phyloP scores from a whole-genome alignment of 2,797 vertebrate genomes.

The Rhynchonycteris naso region DNA sequence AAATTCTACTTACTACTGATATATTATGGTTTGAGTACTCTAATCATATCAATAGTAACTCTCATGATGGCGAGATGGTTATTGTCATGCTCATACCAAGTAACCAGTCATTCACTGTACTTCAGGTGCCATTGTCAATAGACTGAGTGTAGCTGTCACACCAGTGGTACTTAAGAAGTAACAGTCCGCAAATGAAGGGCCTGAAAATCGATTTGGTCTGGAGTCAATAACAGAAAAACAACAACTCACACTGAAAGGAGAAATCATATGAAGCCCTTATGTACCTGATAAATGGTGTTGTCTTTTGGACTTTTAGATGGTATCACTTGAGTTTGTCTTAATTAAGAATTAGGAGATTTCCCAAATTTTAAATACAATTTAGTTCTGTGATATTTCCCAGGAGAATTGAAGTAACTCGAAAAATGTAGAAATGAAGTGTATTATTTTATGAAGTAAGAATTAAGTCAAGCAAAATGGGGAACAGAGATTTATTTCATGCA shows the following conservation, averaged over 20 bases:
- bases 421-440: not conserved
- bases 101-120: not conserved
- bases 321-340: not conserved
- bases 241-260: not conserved
- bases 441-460: not conserved
- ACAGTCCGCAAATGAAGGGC: not conserved
- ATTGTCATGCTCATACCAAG: not conserved
- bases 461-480: not conserved
- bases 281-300: not conserved
- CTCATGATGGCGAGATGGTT: not conserved
- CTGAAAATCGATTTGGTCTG: not conserved
- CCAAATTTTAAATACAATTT: not conserved
- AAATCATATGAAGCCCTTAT: not conserved
- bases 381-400: not conserved
- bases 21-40: not conserved
- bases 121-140: not conserved
- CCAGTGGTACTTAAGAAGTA: not conserved
- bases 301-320: not conserved
- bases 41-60: not conserved
- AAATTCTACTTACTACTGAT: not conserved
- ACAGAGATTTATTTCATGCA: not conserved
- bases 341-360: not conserved
- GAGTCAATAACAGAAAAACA: not conserved
- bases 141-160: not conserved
- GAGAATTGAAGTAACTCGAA: not conserved